Conservation (phyloP, 1,140 invertebrate genomes). For the Drosophila lini region DNA sequence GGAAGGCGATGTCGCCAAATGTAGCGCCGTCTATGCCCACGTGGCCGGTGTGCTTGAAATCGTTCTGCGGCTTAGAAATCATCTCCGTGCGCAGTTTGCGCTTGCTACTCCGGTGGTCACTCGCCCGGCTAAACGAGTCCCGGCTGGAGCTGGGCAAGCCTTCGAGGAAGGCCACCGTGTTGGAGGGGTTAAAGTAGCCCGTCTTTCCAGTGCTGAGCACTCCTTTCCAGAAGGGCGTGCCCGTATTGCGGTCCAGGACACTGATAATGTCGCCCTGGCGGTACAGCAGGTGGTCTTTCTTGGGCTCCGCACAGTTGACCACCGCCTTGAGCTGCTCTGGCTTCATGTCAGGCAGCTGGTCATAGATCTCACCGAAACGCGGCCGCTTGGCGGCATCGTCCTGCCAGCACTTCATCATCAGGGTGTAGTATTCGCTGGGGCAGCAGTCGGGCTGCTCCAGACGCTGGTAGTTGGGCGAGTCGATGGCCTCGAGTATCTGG, state of each 20-base stretch:
- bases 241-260: slow-evolving; percentile 93
- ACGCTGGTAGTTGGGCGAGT: slow-evolving; percentile 95
- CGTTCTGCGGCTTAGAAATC: slow-evolving; percentile 98
- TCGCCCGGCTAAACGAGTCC: slow-evolving; percentile 77
- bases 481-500: slow-evolving; percentile 98
- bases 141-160: slow-evolving; percentile 88
- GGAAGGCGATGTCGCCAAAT: slow-evolving; percentile 97
- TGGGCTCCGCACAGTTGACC: slow-evolving; percentile 80
- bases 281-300: slow-evolving; percentile 91
- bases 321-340: slow-evolving; percentile 94
- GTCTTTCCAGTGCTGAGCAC: slow-evolving; percentile 93
- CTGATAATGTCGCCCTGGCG: slow-evolving; percentile 96
- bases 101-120: slow-evolving; percentile 85
- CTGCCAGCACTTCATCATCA: slow-evolving; percentile 98
- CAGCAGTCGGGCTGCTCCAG: slow-evolving; percentile 97
- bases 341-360: slow-evolving; percentile 92
- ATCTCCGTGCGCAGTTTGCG: slow-evolving; percentile 93
- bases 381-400: slow-evolving; percentile 96
- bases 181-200: slow-evolving; percentile 95
- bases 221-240: slow-evolving; percentile 91
- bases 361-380: slow-evolving; percentile 94
- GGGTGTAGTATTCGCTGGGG: slow-evolving; percentile 95
- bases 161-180: slow-evolving; percentile 95
- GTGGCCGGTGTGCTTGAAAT: slow-evolving; percentile 98
- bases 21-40: slow-evolving; percentile 98